Conservation (phyloP, 2,797 vertebrate genomes). For the Cyclopterus lumpus region DNA sequence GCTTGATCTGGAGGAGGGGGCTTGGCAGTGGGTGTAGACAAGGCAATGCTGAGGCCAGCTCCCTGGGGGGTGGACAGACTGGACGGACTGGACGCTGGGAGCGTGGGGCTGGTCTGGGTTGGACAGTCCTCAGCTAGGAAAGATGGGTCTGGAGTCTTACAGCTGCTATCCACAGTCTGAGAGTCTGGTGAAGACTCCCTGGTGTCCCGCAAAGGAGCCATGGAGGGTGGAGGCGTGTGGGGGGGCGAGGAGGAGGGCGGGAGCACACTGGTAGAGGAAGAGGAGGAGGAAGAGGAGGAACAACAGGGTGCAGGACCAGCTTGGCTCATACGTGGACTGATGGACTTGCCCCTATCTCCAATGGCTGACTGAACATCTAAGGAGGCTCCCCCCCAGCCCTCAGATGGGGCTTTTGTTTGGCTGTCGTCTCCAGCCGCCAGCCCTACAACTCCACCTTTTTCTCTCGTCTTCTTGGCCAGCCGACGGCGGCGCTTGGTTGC, state of each 20-base stretch:
- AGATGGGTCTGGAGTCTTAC: slow-evolving; percentile 91
- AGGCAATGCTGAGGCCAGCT: slow-evolving; percentile 48
- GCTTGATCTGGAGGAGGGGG: slow-evolving; percentile 75
- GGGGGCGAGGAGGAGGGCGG: slow-evolving; percentile 84
- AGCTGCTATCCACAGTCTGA: slow-evolving; percentile 94
- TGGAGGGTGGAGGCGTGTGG: slow-evolving; percentile 84
- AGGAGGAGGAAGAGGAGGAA: slow-evolving; percentile 86
- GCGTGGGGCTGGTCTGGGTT: slow-evolving; percentile 69
- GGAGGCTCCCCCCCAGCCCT: slow-evolving; percentile 72
- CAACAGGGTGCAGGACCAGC: slow-evolving; percentile 80
- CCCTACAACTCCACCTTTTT: slow-evolving; percentile 58
- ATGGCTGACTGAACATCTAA: slow-evolving; percentile 67
- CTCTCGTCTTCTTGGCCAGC: slow-evolving; percentile 79
- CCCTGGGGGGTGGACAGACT: slow-evolving; percentile 64
- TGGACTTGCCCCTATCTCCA: slow-evolving; percentile 71
- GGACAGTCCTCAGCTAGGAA: slow-evolving; percentile 87
- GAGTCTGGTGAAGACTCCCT: slow-evolving; percentile 92
- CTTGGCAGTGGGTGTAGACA: slow-evolving; percentile 75
- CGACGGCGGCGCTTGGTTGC: slow-evolving; percentile 83
- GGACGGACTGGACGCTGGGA: slow-evolving; percentile 72
- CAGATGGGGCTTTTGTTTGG: slow-evolving; percentile 60
- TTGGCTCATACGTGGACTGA: slow-evolving; percentile 77
- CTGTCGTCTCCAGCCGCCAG: slow-evolving; percentile 41
- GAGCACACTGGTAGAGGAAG: slow-evolving; percentile 81
- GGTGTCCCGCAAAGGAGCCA: slow-evolving; percentile 79